Base-by-base conservation (phyloP, 2,797 vertebrate species). In the Discoglossus pictus region DNA sequence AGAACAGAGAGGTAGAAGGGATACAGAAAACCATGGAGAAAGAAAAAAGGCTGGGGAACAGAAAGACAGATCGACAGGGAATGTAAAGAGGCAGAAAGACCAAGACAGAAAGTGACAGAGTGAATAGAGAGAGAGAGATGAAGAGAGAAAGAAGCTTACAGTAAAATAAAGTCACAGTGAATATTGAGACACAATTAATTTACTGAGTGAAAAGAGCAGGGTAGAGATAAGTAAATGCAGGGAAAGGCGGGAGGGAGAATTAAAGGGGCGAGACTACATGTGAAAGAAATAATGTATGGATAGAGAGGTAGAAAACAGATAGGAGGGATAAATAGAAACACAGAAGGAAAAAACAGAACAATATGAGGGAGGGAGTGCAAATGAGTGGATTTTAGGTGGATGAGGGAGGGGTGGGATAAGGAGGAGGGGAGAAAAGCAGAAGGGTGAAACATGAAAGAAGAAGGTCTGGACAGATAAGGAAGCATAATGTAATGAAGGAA, bases 21-120 rank as follows among this genome's bases (percentile, higher is more conserved):
- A 68, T 31, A 2, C 50, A 60, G 63, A 54, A 64, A 72, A 65
- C 79, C 21, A 34, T 74, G 74, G 67, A 74, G 64, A 74, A 68
- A 47, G n/a, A 43, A 1, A 60, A 71, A 21, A 61, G 54, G 24
- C 6, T 63, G 65, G 27, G 27, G 11, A 36, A 47, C 27, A 27
- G 27, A 9, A 31, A 16, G n/a, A n/a, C 51, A 18, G 24, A 15
- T 8, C 1, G 42, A 40, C 24, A 27, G 17, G 24, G 18, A 17
- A 13, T 27, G 61, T n/a, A 20, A 7, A 18, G 34, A 47, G 23
- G n/a, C 16, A 60, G 11, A n/a, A 13, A 10, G 52, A 21, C 25
- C 11, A 15, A 2, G 5, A 9, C 4, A 7, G 20, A n/a, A n/a
- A n/a, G n/a, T n/a, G n/a, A n/a, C n/a, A n/a, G n/a, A n/a, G n/a